Base-by-base conservation (phyloP, 2,888 invertebrate species). In the Rhodophaea formosa region DNA sequence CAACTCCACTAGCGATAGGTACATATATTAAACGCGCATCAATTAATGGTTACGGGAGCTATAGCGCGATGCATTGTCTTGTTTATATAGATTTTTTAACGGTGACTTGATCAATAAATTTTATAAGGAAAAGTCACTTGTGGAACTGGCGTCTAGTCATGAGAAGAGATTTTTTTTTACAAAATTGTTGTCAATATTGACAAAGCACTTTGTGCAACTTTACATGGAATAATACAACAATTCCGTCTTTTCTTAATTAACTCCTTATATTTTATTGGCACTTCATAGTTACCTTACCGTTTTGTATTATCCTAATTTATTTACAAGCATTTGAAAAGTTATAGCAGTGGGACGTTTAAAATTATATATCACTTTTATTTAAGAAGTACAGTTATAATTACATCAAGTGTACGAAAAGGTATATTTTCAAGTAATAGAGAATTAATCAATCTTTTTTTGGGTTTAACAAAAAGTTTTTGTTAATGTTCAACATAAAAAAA, bases 221-320 rank as follows among this genome's bases (percentile, higher is more conserved):
- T 23, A 12, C 2, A 49, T 12, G 8, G 8, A 46, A 39, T 47
- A 30, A 29, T 23, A 8, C 14, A 47, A 30, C 30, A 47, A 47
- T 47, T 47, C 47, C 32, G 8, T 35, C 35, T 12, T 52, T 39
- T 47, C 53, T 47, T 55, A 61, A 32, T 53, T 58, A 53, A 29
- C 14, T 49, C 52, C 54, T 56, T 58, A 61, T 16, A 49, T 64
- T 61, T 67, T 59, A 69, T 74, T 74, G 74, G 74, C 74, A 74
- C 74, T 72, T 73, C 65, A 71, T 58, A 63, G 51, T 63, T 70
- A 70, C 62, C 67, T 66, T 59, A 64, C 59, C 29, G 59, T 60
- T 64, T 63, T 62, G 57, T 59, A 52, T 23, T 59, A 61, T 43
- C 60, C 62, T 62, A 63, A 46, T 59, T 57, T 62, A 62, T 60